Percentiles rank a stretch among this genome's conserved stretches.
These are phyloP conservation scores for Hipposideros larvatus DNA, from an alignment of 2,797 vertebrate species.

Conservation along the genomic window DNA sequence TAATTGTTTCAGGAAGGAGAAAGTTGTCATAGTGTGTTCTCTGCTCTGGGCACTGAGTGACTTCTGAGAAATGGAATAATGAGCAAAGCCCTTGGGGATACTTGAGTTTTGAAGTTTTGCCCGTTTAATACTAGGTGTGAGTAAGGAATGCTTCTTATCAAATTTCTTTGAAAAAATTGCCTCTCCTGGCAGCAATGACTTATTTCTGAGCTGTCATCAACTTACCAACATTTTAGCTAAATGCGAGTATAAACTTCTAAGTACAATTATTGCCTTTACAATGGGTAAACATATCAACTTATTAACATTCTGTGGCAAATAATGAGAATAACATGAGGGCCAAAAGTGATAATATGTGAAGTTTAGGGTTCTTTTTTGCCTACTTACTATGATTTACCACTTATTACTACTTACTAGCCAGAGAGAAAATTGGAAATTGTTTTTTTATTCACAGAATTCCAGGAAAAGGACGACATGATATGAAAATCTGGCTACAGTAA, in stretches of 20 bases:
- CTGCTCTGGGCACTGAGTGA: not conserved
- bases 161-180: conserved; percentile 62
- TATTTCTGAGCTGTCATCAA: conserved; percentile 60
- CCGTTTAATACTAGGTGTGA: conserved; percentile 41
- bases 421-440: not conserved
- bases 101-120: not conserved
- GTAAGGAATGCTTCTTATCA: conserved; percentile 23
- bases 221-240: conserved; percentile 45
- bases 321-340: not conserved
- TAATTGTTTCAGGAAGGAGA: not conserved
- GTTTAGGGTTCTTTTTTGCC: not conserved
- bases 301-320: not conserved
- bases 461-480: not conserved
- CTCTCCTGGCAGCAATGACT: not conserved
- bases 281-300: not conserved
- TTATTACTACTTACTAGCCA: not conserved
- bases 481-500: not conserved
- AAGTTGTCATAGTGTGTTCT: not conserved
- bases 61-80: not conserved
- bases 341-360: not conserved
- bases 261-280: not conserved
- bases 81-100: not conserved
- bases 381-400: not conserved
- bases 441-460: conserved; percentile 36
- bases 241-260: conserved; percentile 25